Percentiles rank a stretch among this genome's conserved stretches.
Evolutionary conservation across 2,113 vertebrate genomes (phyloP).

Genomic region (Zosterops borbonicus): DNA sequence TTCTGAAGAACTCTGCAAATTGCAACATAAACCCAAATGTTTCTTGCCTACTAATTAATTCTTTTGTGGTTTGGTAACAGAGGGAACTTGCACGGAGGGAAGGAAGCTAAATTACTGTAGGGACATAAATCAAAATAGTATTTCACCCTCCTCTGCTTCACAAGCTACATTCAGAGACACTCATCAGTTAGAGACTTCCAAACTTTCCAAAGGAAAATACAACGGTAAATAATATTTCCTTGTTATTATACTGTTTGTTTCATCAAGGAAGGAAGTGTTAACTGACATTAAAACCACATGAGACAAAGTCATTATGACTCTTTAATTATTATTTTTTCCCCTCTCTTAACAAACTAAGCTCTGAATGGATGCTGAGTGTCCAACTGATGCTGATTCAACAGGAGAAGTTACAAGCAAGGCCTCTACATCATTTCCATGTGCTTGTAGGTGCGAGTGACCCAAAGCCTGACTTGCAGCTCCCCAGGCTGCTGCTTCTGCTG

Average conservation of each 20-base stretch:
- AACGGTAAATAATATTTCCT: background rate
- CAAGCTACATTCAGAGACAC: background rate
- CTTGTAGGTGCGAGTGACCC: background rate
- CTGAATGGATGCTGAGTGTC: background rate
- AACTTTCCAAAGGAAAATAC: conserved; percentile 13
- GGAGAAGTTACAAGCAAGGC: background rate
- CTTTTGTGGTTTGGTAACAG: conserved; percentile 7
- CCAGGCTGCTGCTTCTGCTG: background rate
- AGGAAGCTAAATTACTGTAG: background rate
- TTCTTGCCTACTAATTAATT: conserved; percentile 21
- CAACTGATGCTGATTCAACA: background rate
- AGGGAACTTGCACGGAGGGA: background rate
- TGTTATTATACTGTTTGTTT: background rate
- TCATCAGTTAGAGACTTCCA: background rate
- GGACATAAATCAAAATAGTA: background rate
- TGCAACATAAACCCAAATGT: background rate
- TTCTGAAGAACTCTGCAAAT: background rate
- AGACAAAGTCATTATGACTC: background rate
- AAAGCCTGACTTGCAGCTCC: background rate
- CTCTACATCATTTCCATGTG: background rate
- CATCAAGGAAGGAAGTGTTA: conserved; percentile 1
- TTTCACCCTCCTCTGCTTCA: background rate
- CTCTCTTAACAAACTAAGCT: background rate
- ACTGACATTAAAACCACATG: background rate
- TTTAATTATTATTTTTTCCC: background rate